A percentile compares a stretch with the other conserved stretches of the same genome.
These are phyloP conservation scores for Cephus sareptanus DNA, from an alignment of 2,888 invertebrate genomes.

Conservation along the genomic window DNA sequence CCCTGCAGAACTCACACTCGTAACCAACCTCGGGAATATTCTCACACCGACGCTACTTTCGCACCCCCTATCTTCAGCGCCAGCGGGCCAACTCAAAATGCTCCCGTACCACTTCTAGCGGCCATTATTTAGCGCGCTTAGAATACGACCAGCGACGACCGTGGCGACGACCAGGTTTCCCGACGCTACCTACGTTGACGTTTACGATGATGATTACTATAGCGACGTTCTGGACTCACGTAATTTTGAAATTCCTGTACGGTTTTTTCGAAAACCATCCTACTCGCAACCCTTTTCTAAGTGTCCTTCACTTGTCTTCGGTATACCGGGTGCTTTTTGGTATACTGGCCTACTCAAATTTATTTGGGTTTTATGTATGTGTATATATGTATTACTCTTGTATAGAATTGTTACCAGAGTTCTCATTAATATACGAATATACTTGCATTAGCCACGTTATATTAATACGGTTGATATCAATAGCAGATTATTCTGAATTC, in stretches of 20 bases:
- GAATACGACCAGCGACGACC: conserved; percentile 46
- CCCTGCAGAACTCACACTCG: conserved; percentile 34
- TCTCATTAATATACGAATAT: neutral
- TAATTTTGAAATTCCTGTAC: neutral
- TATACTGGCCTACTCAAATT: neutral
- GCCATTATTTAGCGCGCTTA: conserved; percentile 65
- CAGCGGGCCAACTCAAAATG: conserved; percentile 20
- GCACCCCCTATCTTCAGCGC: conserved; percentile 16
- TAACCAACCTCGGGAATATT: conserved; percentile 21
- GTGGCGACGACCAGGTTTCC: neutral
- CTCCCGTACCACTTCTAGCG: conserved; percentile 58
- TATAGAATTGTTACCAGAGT: neutral
- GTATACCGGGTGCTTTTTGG: neutral
- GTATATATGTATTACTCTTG: neutral
- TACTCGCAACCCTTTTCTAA: neutral
- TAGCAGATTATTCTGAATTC: neutral
- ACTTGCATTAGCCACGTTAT: neutral
- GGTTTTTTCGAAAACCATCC: neutral
- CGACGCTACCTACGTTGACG: neutral
- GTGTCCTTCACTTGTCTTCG: neutral
- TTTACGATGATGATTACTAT: neutral
- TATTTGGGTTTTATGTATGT: neutral
- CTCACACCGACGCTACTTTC: conserved; percentile 42
- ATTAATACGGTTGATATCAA: neutral
- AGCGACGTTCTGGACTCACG: neutral